Evolutionary conservation across 2,888 invertebrate species (phyloP).

Genomic region (Poecilobothrus nobilitatus): DNA sequence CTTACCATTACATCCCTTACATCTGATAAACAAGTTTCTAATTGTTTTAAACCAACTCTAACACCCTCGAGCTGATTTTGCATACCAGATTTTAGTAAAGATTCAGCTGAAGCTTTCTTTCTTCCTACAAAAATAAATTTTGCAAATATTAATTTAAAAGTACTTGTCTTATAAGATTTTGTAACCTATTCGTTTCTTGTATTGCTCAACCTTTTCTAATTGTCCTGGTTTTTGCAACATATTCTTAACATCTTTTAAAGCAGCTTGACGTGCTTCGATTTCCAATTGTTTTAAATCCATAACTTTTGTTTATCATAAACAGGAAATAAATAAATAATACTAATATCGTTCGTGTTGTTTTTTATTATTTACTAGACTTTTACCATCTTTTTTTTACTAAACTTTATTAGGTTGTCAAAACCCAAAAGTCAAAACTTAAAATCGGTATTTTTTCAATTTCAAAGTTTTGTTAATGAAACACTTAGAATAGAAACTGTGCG

Average conservation of each 20-base stretch:
- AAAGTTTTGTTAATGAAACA: too few species aligned
- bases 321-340: too few species aligned
- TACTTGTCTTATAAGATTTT: not conserved
- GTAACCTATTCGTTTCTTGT: constrained; percentile 34
- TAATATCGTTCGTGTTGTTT: too few species aligned
- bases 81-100: constrained; percentile 84
- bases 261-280: constrained; percentile 66
- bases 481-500: too few species aligned
- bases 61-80: constrained; percentile 97
- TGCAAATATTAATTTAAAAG: not conserved
- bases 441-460: too few species aligned
- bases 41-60: constrained; percentile 80
- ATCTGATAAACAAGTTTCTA: constrained; percentile 77
- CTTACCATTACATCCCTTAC: constrained; percentile 65
- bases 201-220: constrained; percentile 68
- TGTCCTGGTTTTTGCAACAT: constrained; percentile 93
- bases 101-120: constrained; percentile 30
- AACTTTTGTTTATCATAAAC: not conserved
- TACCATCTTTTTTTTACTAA: too few species aligned
- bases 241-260: constrained; percentile 78
- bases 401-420: too few species aligned
- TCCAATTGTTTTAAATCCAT: constrained; percentile 60
- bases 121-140: constrained; percentile 16
- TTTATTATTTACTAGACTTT: too few species aligned
- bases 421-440: too few species aligned